phyloP scores from a whole-genome alignment of 2,888 invertebrate genomes.

The Tiliacea citrago region DNA sequence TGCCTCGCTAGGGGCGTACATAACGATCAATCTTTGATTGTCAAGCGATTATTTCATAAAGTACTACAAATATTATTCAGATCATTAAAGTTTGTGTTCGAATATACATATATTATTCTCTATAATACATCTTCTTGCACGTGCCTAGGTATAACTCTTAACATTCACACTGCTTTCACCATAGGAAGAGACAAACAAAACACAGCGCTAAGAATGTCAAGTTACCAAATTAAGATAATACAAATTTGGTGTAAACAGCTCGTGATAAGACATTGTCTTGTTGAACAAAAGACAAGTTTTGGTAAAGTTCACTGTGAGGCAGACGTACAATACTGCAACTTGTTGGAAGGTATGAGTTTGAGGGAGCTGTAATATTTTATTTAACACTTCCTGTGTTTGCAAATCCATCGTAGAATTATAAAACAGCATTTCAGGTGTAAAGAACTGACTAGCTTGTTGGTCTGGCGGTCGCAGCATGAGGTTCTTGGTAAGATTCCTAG shows the following conservation, averaged over 20 bases:
- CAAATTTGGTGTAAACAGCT: conserved; percentile 4
- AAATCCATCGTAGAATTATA: not conserved
- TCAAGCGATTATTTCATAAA: not conserved
- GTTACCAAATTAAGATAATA: not conserved
- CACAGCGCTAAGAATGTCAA: conserved; percentile 9
- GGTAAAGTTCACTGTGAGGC: conserved; percentile 12
- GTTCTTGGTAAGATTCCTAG: not conserved
- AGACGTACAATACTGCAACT: not conserved
- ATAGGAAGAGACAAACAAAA: not conserved
- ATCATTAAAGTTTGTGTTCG: not conserved
- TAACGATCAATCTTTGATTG: not conserved
- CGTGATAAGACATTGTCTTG: conserved; percentile 4
- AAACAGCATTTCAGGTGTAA: not conserved
- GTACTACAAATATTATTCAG: not conserved
- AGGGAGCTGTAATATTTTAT: not conserved
- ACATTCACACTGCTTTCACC: not conserved
- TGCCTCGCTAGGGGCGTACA: too few relatives aligned
- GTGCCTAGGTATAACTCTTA: not conserved
- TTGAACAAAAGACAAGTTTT: conserved; percentile 35
- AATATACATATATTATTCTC: not conserved
- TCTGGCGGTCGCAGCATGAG: not conserved
- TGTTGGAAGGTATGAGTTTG: not conserved
- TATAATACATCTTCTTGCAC: not conserved
- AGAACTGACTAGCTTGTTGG: not conserved
- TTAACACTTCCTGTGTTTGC: not conserved